Base-by-base conservation (phyloP, 2,797 vertebrate genomes). In the Sebastes taczanowskii region DNA sequence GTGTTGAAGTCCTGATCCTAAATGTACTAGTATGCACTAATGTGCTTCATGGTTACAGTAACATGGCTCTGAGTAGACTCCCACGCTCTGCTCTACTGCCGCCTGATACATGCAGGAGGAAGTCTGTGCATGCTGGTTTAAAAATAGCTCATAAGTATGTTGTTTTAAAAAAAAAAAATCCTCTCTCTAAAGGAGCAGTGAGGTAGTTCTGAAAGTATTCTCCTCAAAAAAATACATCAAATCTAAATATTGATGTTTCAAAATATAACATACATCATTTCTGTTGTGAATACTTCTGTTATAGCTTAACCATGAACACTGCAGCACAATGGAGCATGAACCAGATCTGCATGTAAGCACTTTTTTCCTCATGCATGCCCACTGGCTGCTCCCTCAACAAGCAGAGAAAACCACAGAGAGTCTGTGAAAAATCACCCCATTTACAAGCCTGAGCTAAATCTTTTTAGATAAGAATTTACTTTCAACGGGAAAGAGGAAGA, bases 341-440 rank as follows among this genome's bases (percentile, higher is more conserved):
- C 27, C 70, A 82, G 49, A 82, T 65, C 67, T 76, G 62, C 80
- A 74, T 49, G 30, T 30, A 62, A 65, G 79, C 62, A 38, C 72
- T 49, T 46, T 64, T 66, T 78, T 85, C 70, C 71, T 11, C 60
- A 38, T 70, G 81, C 74, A 68, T 73, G 76, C 76, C 78, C 78
- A 32, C 16, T 3, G 23, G n/a, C 58, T 71, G n/a, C 58, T 71
- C 78, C 25, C 38, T 71, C 7, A 61, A 27, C 30, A 55, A 59
- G 34, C 52, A 35, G 16, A 78, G 22, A 55, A 71, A 71, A 23
- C n/a, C 49, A 29, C 46, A n/a, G 7, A 63, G 32, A 60, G 25
- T 61, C 11, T 10, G 14, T 27, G 18, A 35, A 23, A 30, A 64
- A 29, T 2, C 35, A 1, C 4, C n/a, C 18, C 11, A 66, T 66